A percentile compares a stretch with the other conserved stretches of the same genome.
phyloP scores from a whole-genome alignment of 2,113 vertebrate species.

The Anhinga anhinga region DNA sequence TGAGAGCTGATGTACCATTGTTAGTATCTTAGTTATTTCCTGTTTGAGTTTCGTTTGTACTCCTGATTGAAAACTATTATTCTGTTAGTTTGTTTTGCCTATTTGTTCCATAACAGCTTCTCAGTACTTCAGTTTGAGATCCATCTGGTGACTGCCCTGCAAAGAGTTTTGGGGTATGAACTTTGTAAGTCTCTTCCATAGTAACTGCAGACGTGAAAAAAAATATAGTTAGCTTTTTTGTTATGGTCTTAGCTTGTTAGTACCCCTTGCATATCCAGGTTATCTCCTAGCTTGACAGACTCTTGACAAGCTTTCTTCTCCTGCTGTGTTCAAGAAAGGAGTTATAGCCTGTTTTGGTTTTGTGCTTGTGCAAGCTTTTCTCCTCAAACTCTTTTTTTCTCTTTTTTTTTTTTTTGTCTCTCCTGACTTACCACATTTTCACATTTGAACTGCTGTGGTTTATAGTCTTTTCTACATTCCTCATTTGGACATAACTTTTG shows the following conservation, averaged over 20 bases:
- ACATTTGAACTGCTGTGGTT: background rate
- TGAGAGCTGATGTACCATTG: background rate
- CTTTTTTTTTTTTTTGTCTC: background rate
- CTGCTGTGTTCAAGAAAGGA: background rate
- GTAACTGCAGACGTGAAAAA: background rate
- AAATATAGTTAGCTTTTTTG: background rate
- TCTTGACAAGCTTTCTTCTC: background rate
- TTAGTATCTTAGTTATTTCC: background rate
- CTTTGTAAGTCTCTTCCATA: background rate
- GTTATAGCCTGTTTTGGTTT: background rate
- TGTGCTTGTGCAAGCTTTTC: background rate
- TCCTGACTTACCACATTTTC: background rate
- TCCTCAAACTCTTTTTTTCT: background rate
- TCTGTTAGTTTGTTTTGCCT: background rate
- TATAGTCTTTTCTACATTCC: background rate
- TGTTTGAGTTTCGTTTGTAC: background rate
- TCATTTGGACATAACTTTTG: background rate
- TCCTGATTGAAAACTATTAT: background rate
- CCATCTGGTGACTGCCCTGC: background rate
- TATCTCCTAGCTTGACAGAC: background rate
- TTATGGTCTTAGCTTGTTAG: background rate
- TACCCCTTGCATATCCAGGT: background rate
- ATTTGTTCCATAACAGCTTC: background rate
- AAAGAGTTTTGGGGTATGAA: background rate
- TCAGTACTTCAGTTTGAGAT: background rate